Evolutionary conservation across 2,888 invertebrate genomes (phyloP).

Genomic region (Acronicta aceris): DNA sequence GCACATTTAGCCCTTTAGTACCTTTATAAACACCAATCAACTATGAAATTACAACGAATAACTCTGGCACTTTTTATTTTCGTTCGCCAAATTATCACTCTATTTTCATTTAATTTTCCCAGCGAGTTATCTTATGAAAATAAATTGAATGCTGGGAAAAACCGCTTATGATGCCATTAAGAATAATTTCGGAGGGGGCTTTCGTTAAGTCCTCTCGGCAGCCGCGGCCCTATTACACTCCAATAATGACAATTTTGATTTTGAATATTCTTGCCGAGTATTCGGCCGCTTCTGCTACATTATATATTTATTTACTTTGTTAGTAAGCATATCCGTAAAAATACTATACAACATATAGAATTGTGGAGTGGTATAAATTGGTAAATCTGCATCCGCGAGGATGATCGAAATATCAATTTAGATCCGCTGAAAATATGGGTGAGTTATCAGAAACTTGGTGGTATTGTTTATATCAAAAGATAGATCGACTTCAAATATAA

Average conservation of each 20-base stretch:
- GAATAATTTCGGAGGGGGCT: constrained; percentile 64
- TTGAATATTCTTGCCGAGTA: constrained; percentile 49
- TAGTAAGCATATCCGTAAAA: not conserved
- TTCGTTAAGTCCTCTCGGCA: constrained; percentile 62
- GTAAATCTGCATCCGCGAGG: not conserved
- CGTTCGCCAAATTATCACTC: constrained; percentile 53
- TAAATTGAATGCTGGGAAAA: constrained; percentile 72
- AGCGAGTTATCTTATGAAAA: constrained; percentile 71
- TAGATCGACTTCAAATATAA: too few relatives aligned
- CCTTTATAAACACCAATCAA: constrained; percentile 26
- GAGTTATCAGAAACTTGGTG: not conserved
- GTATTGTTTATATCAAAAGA: too few relatives aligned
- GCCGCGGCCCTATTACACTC: constrained; percentile 64
- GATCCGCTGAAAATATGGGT: not conserved
- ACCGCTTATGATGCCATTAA: constrained; percentile 74
- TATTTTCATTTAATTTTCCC: constrained; percentile 70
- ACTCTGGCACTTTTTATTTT: constrained; percentile 28
- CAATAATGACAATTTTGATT: constrained; percentile 65
- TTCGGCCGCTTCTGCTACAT: constrained; percentile 18
- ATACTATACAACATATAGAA: not conserved
- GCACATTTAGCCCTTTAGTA: constrained; percentile 1
- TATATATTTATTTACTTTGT: constrained; percentile 1
- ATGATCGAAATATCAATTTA: constrained; percentile 12
- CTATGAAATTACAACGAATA: constrained; percentile 36
- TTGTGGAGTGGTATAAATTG: constrained; percentile 3